Percentiles rank a stretch among this genome's conserved stretches.
These are phyloP conservation scores for Globodera ellingtonae DNA, from an alignment of 1,140 invertebrate genomes.

Conservation along the genomic window DNA sequence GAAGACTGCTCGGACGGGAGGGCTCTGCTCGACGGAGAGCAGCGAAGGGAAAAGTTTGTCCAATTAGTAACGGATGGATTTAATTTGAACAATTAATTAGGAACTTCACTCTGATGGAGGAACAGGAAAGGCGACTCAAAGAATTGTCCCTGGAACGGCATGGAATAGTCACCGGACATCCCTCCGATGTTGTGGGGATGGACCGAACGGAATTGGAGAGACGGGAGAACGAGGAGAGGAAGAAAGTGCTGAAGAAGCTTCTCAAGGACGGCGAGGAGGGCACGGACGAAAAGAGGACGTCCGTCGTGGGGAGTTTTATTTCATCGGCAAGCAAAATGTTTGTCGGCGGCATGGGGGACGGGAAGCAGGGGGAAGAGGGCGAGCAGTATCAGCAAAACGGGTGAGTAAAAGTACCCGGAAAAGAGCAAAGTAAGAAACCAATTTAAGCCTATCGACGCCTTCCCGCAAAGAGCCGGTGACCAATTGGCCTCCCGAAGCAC, in stretches of 20 bases:
- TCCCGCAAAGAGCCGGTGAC: conserved; percentile 19
- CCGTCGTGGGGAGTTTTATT: conserved; percentile 1
- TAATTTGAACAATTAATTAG: background rate
- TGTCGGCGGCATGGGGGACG: conserved; percentile 6
- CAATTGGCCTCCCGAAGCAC: conserved; percentile 61
- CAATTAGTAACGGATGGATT: background rate
- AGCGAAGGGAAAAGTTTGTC: conserved; percentile 5
- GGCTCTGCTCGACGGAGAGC: conserved; percentile 40
- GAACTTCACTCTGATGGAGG: background rate
- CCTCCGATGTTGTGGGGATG: conserved; percentile 16
- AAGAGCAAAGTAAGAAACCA: conserved; percentile 17
- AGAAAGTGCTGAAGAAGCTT: conserved; percentile 38
- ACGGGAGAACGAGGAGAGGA: conserved; percentile 35
- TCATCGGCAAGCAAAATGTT: conserved; percentile 5
- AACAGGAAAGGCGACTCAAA: conserved; percentile 33
- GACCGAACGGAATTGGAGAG: conserved; percentile 33
- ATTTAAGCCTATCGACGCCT: background rate
- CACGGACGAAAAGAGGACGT: background rate
- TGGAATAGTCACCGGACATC: conserved; percentile 33
- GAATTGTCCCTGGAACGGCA: conserved; percentile 49
- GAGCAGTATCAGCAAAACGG: background rate
- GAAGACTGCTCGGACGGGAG: conserved; percentile 50
- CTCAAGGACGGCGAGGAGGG: background rate
- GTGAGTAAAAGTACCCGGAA: background rate
- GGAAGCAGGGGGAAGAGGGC: background rate